Evolutionary conservation across 1,140 invertebrate species (phyloP), one percentile per base, ranked within the genome.

Genomic region (Neodiprion virginianus): DNA sequence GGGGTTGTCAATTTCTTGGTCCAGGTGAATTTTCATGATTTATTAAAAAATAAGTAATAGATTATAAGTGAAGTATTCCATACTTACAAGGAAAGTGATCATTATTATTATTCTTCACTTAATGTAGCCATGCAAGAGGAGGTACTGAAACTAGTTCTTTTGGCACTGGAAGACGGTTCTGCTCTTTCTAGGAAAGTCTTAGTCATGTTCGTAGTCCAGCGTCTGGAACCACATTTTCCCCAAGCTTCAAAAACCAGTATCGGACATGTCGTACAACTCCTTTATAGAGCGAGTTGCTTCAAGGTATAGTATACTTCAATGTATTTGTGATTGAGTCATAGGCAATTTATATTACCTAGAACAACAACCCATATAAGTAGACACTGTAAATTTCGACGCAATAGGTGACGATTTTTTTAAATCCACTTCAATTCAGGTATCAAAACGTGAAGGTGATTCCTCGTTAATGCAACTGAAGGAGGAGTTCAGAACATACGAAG

Each of bases 401-500:
- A 40, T 40, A 3, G 5, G 28, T 40, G 28, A 40, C 5, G 1
- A 40, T 23, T 7, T 21, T 12, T 23, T 0, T 69, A 14, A 11
- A 17, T 69, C 67, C 67, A 11, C 7, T 69, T 47, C 21, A 23
- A 79, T 72, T 10, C 80, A 96, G 95, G 97, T 99, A 67, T 97
- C 97, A 9, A 99, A 99, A 89, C 91, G 98, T 28, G 97, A 99
- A 83, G 96, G 96, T 12, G 97, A 99, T 89, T 99, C 98, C 0
- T 99, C 98, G 3, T 87, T 99, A 50, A 99, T 99, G 98, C 97
- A 99, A 88, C 85, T 99, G 7, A 99, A 99, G 86, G 97, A 99
- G 83, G 98, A 99, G 83, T 99, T 98, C 83, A 92, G 98, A 14
- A 96, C 95, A 1, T 99, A 99, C 84, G 97, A 99, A 76, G 93